Base-by-base conservation (phyloP, 37 sponge, comb jelly and placozoan genomes). In the Petrosia ficiformis region DNA sequence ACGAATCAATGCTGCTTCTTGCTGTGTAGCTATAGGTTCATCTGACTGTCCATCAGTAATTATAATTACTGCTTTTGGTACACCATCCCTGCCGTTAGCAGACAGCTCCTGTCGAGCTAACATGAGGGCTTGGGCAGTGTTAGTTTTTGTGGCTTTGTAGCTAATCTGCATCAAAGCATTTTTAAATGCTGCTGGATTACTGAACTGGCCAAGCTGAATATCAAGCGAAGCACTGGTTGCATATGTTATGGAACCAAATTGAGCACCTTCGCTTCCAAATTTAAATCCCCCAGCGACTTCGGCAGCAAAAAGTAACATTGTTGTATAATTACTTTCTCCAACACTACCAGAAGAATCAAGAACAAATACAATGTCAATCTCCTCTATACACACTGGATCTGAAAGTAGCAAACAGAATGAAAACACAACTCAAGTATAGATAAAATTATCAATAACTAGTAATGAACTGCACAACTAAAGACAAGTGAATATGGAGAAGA, bases 311-410 rank as follows among this genome's bases (percentile, higher is more conserved):
- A 26, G 26, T 22, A 42, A 16, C 32, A 42, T 28, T 71, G 48
- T 14, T 31, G 25, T 41, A 31, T 44, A 71, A 22, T 71, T 42
- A 26, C n/a, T 8, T 28, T 24, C 3, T 4, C 48, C 48, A 44
- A 42, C 48, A 71, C 72, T 71, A 6, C 72, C 72, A 42, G 72
- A 71, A 2, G 48, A 34, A 71, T 71, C 72, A 42, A 71, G 72
- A 34, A 71, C 52, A 30, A 71, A 71, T 3, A 71, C 48, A 25
- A 71, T 14, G 21, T 71, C 72, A 41, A 71, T 71, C 72, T 41
- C 48, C 26, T 30, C 43, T 14, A 5, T 38, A 42, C 72, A 71
- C 25, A 22, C 52, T 38, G 59, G 57, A 31, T 73, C 59, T 73
- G 74, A 2, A 37, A 30, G 14, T 1, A 75, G 21, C 42, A 63